A percentile compares a stretch with the other conserved stretches of the same genome.
phyloP scores from a whole-genome alignment of 1,140 invertebrate species.

The Aricia agestis region DNA sequence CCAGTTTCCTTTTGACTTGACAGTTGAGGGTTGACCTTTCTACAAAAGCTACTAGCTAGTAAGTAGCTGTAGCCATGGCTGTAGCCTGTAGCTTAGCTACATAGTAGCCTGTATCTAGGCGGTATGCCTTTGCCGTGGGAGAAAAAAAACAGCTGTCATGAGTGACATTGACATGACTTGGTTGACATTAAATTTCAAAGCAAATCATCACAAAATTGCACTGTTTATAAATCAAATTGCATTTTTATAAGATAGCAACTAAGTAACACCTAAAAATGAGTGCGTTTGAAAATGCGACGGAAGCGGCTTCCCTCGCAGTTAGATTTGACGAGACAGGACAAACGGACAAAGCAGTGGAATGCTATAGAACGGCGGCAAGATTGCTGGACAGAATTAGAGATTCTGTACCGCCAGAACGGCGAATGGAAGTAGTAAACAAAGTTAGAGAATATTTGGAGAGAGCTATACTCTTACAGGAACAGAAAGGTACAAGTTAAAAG shows the following conservation, averaged over 20 bases:
- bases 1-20: too few species aligned
- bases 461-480: slow-evolving; percentile 52
- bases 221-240: not conserved
- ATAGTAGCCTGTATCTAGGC: too few species aligned
- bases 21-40: too few species aligned
- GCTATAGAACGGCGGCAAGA: slow-evolving; percentile 59
- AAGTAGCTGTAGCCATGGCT: too few species aligned
- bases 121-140: too few species aligned
- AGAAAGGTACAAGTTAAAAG: slow-evolving; percentile 44
- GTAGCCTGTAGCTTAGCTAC: too few species aligned
- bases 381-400: slow-evolving; percentile 50
- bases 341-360: slow-evolving; percentile 64
- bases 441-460: slow-evolving; percentile 58
- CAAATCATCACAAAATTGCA: not conserved
- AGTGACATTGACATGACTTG: slow-evolving; percentile 1
- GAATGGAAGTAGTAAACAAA: slow-evolving; percentile 50
- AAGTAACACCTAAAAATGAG: slow-evolving; percentile 40
- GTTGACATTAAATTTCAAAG: not conserved
- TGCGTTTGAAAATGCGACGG: slow-evolving; percentile 57
- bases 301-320: slow-evolving; percentile 61
- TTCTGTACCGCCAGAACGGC: slow-evolving; percentile 45
- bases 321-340: slow-evolving; percentile 57
- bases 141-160: slow-evolving; percentile 9
- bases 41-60: too few species aligned
- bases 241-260: not conserved